Percentiles rank a stretch among this genome's conserved stretches.
Evolutionary conservation across 2,113 vertebrate species (phyloP).

Genomic region (Haemorhous mexicanus): DNA sequence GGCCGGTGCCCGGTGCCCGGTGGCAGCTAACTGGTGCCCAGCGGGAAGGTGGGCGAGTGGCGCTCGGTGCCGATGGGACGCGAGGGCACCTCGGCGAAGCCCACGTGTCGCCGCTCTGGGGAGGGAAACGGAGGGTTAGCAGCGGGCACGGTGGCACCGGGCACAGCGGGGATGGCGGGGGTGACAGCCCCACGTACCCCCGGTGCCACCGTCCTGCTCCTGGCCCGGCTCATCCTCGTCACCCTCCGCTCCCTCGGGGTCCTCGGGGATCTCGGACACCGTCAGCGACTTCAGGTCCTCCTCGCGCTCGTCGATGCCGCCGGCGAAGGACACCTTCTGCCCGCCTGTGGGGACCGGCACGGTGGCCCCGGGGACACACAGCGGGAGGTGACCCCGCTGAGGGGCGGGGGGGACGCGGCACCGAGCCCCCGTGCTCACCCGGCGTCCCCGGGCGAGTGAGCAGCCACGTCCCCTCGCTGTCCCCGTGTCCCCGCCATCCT

Average conservation of each 20-base stretch:
- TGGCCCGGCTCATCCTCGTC: background rate
- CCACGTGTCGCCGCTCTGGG: conserved; percentile 26
- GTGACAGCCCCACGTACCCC: background rate
- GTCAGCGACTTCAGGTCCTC: conserved; percentile 19
- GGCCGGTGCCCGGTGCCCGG: background rate
- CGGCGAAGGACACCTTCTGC: conserved; percentile 62
- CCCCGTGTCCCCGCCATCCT: background rate
- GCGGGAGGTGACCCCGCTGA: background rate
- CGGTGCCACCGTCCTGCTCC: background rate
- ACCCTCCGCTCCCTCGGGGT: background rate
- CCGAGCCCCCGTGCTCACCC: accelerated
- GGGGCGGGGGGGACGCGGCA: accelerated
- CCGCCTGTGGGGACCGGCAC: background rate
- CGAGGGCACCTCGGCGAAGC: conserved; percentile 16
- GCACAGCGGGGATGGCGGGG: accelerated
- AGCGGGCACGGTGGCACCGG: background rate
- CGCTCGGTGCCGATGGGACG: conserved; percentile 29
- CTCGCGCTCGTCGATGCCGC: conserved; percentile 35
- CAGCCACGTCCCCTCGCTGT: accelerated
- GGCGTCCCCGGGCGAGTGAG: accelerated
- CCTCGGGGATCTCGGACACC: conserved; percentile 47
- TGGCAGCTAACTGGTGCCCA: conserved; percentile 51
- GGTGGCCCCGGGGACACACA: background rate
- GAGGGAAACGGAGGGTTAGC: background rate
- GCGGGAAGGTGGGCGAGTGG: conserved; percentile 42